Percentiles rank a stretch among this genome's conserved stretches.
Conservation (phyloP, 2,888 invertebrate species). For the Troides oblongomaculatus region DNA sequence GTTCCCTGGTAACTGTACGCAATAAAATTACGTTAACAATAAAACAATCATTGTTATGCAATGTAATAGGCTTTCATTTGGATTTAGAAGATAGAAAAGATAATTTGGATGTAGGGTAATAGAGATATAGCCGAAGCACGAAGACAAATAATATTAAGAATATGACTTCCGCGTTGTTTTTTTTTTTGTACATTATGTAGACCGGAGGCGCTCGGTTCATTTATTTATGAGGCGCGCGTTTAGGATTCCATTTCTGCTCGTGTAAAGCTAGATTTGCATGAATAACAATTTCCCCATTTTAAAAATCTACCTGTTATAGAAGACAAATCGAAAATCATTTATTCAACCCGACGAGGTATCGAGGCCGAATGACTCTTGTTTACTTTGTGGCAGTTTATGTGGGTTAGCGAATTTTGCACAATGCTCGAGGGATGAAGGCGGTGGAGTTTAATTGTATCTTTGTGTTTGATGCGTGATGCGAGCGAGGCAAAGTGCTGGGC, state of each 20-base stretch:
- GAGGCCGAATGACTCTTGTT: slow-evolving; percentile 60
- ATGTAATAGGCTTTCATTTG: slow-evolving; percentile 25
- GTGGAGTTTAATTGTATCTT: slow-evolving; percentile 47
- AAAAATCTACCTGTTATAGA: slow-evolving; percentile 72
- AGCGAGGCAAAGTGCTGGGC: slow-evolving; percentile 60
- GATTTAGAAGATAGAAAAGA: slow-evolving; percentile 23
- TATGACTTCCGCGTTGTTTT: slow-evolving; percentile 41
- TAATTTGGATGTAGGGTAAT: slow-evolving; percentile 24
- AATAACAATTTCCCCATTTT: slow-evolving; percentile 72
- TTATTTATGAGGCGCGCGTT: slow-evolving; percentile 71
- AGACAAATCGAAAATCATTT: slow-evolving; percentile 69
- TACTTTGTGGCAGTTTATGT: slow-evolving; percentile 54
- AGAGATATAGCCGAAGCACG: slow-evolving; percentile 29
- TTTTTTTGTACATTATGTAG: slow-evolving; percentile 41
- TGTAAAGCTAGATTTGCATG: slow-evolving; percentile 73
- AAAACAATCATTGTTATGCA: slow-evolving; percentile 20
- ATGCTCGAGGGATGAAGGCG: slow-evolving; percentile 48
- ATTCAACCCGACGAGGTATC: slow-evolving; percentile 62
- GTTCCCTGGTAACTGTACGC: slow-evolving; percentile 6
- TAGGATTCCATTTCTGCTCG: slow-evolving; percentile 73
- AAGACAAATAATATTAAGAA: slow-evolving; percentile 34
- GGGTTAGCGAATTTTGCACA: slow-evolving; percentile 58
- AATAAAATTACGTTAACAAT: slow-evolving; percentile 19
- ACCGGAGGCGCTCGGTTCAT: slow-evolving; percentile 44
- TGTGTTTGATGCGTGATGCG: slow-evolving; percentile 49